Evolutionary conservation across 1,140 invertebrate species (phyloP), one percentile per base, ranked within the genome.

Genomic region (Heliothis subflexa): DNA sequence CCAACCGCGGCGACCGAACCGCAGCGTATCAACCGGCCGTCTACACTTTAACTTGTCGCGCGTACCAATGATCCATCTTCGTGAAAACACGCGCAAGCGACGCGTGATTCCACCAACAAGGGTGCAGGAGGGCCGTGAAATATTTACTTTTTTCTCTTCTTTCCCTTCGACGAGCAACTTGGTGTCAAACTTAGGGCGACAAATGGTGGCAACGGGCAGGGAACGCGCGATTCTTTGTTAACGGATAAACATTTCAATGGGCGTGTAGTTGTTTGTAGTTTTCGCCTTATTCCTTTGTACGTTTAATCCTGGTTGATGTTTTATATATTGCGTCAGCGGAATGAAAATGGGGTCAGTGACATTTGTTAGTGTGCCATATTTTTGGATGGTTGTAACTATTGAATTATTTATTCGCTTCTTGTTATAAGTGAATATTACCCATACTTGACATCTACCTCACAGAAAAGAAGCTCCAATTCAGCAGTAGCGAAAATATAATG

Each of bases 61-160:
- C 85, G 83, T 84, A 85, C 84, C 84, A 77, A 90, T 91, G 89
- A 93, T 93, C 91, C 90, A 91, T 93, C 90, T 94, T 94, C 88
- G 88, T 91, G 91, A 85, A 91, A 91, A 91, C 86, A 89, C 89
- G 89, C 89, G 91, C 90, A 85, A 88, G 87, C 86, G 88, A 92
- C 91, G 92, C 91, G 92, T 93, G 91, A 89, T 92, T 91, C 90
- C 86, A 90, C 88, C 88, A 89, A 90, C 91, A 91, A 90, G 92
- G 92, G 91, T 89, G 88, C 84, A 84, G 78, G 82, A 84, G 85
- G 85, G 66, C 77, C 68, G 86, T 88, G 86, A 89, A 90, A 92
- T 92, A 92, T 92, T 89, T 92, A 88, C 91, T 91, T 89, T 91
- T 90, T 90, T 83, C 85, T 73, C 71, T 74, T 25, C 47, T 84